Percentiles rank a stretch among this genome's conserved stretches.
Conservation (phyloP, 1,140 invertebrate genomes). For the Drosophila guanche region DNA sequence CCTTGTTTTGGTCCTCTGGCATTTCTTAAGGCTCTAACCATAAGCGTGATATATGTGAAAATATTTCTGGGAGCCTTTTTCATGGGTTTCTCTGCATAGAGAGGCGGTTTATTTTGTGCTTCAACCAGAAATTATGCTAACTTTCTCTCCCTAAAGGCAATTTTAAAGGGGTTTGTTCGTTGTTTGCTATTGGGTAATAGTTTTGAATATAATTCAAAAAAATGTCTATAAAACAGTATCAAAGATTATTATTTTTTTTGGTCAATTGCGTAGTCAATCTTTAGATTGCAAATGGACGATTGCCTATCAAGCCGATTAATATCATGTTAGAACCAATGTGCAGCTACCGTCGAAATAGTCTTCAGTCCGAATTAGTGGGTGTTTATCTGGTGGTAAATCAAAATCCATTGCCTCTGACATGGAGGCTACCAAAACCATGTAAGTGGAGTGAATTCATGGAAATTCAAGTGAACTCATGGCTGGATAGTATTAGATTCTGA, state of each 20-base stretch:
- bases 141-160: conserved; percentile 6
- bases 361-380: conserved; percentile 21
- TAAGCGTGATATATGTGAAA: conserved; percentile 45
- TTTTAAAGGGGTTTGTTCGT: too few species aligned
- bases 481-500: not conserved
- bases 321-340: conserved; percentile 72
- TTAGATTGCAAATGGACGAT: too few species aligned
- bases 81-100: conserved; percentile 15
- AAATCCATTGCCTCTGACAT: conserved; percentile 76
- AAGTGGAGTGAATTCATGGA: conserved; percentile 5
- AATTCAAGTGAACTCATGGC: conserved; percentile 4
- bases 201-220: too few species aligned
- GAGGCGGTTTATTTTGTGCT: conserved; percentile 39
- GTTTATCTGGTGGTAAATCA: conserved; percentile 19
- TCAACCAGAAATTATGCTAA: conserved; percentile 34
- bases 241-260: too few species aligned
- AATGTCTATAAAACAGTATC: too few species aligned
- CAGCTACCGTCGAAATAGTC: conserved; percentile 37
- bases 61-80: conserved; percentile 37
- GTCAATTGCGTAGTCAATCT: too few species aligned
- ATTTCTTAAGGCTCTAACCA: conserved; percentile 22
- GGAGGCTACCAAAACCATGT: conserved; percentile 45
- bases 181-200: too few species aligned
- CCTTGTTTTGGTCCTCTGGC: conserved; percentile 4
- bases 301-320: conserved; percentile 77